These are phyloP conservation scores for Mastomys natalensis DNA, from an alignment of 2,113 vertebrate genomes.

Conservation along the genomic window DNA sequence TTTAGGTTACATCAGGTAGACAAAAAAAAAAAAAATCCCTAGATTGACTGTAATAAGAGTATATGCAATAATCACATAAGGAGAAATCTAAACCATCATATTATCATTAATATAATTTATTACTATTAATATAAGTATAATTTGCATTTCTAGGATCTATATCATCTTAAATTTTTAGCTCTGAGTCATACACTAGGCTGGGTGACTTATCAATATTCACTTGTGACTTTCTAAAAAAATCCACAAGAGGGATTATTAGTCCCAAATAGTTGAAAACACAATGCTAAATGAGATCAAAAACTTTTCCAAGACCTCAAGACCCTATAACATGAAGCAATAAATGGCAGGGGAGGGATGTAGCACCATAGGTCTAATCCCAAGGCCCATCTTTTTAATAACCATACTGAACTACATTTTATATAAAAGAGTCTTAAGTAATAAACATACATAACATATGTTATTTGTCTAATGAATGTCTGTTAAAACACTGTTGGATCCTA, in stretches of 20 bases:
- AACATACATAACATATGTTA: constrained; percentile 44
- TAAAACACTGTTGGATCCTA: constrained; percentile 17
- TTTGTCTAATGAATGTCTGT: constrained; percentile 35
- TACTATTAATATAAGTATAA: constrained; percentile 19
- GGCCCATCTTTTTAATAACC: constrained; percentile 32
- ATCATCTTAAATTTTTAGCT: background rate
- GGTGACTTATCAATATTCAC: background rate
- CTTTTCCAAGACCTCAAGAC: background rate
- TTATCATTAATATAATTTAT: constrained; percentile 1
- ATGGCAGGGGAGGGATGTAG: background rate
- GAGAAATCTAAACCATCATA: constrained; percentile 4
- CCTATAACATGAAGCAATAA: background rate
- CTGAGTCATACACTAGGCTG: background rate
- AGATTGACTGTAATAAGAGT: constrained; percentile 23
- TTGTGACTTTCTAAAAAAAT: constrained; percentile 4
- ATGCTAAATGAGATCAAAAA: constrained; percentile 4
- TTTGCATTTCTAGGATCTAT: background rate
- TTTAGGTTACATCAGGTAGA: background rate
- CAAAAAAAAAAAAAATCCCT: background rate
- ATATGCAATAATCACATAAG: background rate
- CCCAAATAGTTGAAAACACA: background rate
- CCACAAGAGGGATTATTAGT: background rate
- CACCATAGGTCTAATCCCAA: constrained; percentile 1
- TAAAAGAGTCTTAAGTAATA: constrained; percentile 41
- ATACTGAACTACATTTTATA: constrained; percentile 24